A percentile compares a stretch with the other conserved stretches of the same genome.
Conservation (phyloP, 2,888 invertebrate species). For the Drosophila leonis region DNA sequence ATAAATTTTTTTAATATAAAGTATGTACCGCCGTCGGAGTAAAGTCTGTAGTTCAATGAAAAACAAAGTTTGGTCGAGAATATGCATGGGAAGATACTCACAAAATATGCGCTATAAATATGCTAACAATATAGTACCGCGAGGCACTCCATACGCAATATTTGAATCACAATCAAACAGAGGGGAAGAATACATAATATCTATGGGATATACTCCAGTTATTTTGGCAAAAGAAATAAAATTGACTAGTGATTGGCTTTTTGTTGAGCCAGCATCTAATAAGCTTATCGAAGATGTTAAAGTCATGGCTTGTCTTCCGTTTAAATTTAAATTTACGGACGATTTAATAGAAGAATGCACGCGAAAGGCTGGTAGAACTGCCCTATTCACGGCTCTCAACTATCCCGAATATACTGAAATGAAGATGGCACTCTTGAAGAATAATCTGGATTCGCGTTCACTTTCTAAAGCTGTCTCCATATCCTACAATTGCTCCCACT, state of each 20-base stretch:
- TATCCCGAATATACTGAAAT: neutral
- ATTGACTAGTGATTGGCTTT: neutral
- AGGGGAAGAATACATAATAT: neutral
- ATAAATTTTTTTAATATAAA: neutral
- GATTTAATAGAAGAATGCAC: neutral
- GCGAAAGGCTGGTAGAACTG: too few species aligned
- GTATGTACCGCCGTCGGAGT: neutral
- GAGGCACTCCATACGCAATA: neutral
- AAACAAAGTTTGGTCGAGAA: neutral
- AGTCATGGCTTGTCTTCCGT: neutral
- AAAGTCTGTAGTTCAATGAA: neutral
- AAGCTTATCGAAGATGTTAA: neutral
- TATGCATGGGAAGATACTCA: neutral
- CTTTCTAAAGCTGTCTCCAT: neutral
- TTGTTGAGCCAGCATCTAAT: neutral
- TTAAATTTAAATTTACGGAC: neutral
- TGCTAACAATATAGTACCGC: fast-evolving
- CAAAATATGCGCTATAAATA: neutral
- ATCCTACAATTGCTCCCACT: neutral
- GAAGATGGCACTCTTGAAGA: fast-evolving
- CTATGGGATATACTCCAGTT: neutral
- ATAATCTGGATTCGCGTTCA: too few species aligned
- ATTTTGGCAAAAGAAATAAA: neutral
- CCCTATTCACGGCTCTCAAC: neutral
- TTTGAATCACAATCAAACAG: neutral